These are phyloP conservation scores for Lathamus discolor DNA, from an alignment of 2,113 vertebrate species.

Conservation along the genomic window DNA sequence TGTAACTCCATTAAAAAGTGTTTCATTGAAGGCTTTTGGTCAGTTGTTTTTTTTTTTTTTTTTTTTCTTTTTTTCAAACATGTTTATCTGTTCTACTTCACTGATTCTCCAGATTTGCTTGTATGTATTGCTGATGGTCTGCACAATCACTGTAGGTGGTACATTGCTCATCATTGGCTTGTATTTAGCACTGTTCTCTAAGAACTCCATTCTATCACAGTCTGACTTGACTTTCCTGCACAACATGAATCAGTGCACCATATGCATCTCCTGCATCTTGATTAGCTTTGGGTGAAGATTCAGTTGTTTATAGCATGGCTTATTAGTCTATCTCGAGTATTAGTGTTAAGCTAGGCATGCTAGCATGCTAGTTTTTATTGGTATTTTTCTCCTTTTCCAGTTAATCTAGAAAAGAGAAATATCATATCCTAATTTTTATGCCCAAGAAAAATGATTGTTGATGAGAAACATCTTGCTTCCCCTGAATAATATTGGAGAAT, in stretches of 20 bases:
- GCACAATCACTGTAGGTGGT: not conserved
- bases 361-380: not conserved
- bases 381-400: not conserved
- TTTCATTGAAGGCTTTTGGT: not conserved
- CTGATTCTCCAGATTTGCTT: not conserved
- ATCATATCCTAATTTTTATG: not conserved
- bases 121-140: not conserved
- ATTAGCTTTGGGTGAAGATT: not conserved
- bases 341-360: not conserved
- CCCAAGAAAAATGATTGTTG: not conserved
- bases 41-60: not conserved
- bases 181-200: not conserved
- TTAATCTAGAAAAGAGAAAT: not conserved
- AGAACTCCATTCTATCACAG: not conserved
- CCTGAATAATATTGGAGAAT: not conserved
- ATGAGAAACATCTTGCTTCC: not conserved
- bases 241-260: not conserved
- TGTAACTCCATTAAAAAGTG: not conserved
- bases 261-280: not conserved
- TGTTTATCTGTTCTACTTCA: not conserved
- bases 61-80: not conserved
- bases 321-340: not conserved
- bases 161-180: not conserved
- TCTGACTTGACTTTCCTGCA: not conserved
- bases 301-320: not conserved